Evolutionary conservation across 1,140 invertebrate species (phyloP).

Genomic region (Rhopalosiphum maidis): DNA sequence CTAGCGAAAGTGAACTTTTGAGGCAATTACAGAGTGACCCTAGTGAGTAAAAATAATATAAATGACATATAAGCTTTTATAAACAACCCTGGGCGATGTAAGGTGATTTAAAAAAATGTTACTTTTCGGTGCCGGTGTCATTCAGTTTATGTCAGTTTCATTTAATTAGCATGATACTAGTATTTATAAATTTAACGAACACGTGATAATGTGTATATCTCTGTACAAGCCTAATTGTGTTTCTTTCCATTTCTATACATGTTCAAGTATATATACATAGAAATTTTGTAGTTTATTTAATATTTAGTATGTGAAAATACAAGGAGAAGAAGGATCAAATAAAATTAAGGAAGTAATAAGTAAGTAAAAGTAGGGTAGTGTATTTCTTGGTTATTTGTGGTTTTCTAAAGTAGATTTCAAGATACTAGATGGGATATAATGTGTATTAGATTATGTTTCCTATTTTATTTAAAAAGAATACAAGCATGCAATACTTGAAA

Average conservation of each 20-base stretch:
- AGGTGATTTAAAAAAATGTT: constrained; percentile 47
- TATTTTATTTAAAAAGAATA: background rate
- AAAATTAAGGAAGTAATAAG: constrained; percentile 41
- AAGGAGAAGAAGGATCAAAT: constrained; percentile 42
- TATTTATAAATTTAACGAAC: constrained; percentile 49
- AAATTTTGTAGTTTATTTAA: constrained; percentile 27
- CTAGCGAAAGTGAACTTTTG: constrained; percentile 66
- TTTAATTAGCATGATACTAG: constrained; percentile 57
- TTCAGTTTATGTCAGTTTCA: constrained; percentile 57
- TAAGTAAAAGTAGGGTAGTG: constrained; percentile 52
- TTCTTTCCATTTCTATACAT: constrained; percentile 28
- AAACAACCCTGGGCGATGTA: constrained; percentile 53
- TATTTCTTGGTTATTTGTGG: constrained; percentile 53
- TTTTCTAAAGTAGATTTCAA: constrained; percentile 50
- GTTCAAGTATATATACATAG: constrained; percentile 33
- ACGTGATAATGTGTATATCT: constrained; percentile 24
- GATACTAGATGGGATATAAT: background rate
- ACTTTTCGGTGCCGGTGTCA: constrained; percentile 60
- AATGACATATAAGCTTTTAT: constrained; percentile 66
- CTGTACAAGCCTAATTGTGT: constrained; percentile 27
- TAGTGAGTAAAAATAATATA: constrained; percentile 66
- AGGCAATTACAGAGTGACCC: constrained; percentile 65
- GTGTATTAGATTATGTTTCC: background rate
- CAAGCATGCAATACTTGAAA: background rate
- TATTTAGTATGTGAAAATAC: constrained; percentile 43